phyloP scores from a whole-genome alignment of 2,888 invertebrate species.

The Chesias legatella region DNA sequence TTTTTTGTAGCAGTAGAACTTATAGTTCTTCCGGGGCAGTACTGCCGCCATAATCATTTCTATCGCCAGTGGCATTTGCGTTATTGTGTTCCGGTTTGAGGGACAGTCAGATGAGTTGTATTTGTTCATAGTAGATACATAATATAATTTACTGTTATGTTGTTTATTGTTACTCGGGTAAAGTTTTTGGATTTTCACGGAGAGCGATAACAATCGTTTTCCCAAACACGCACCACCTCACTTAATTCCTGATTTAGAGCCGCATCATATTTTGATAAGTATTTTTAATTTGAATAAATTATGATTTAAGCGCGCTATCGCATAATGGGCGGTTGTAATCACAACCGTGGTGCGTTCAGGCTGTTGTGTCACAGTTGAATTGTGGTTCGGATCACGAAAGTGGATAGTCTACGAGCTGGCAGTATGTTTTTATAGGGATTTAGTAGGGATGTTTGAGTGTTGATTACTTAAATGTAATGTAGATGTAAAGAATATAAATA shows the following conservation, averaged over 20 bases:
- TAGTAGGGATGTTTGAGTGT: no score
- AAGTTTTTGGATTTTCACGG: conserved; percentile 68
- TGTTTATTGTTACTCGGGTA: conserved; percentile 33
- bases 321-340: conserved; percentile 65
- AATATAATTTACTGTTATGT: no score
- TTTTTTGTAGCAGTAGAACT: no score
- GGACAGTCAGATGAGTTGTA: no score
- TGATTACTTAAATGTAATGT: no score
- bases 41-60: no score
- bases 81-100: no score
- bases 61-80: no score
- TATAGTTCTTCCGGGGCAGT: no score
- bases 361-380: conserved; percentile 39
- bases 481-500: no score
- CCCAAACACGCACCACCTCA: conserved; percentile 68
- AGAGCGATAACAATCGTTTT: conserved; percentile 67
- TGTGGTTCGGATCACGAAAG: conserved; percentile 35
- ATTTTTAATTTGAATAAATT: conserved; percentile 81
- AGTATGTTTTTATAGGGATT: neutral
- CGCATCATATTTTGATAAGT: conserved; percentile 80
- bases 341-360: conserved; percentile 56
- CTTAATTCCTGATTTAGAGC: conserved; percentile 78
- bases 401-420: conserved; percentile 24
- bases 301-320: conserved; percentile 76
- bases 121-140: no score